Evolutionary conservation across 2,797 vertebrate species (phyloP).

Genomic region (Cirrhinus molitorella): DNA sequence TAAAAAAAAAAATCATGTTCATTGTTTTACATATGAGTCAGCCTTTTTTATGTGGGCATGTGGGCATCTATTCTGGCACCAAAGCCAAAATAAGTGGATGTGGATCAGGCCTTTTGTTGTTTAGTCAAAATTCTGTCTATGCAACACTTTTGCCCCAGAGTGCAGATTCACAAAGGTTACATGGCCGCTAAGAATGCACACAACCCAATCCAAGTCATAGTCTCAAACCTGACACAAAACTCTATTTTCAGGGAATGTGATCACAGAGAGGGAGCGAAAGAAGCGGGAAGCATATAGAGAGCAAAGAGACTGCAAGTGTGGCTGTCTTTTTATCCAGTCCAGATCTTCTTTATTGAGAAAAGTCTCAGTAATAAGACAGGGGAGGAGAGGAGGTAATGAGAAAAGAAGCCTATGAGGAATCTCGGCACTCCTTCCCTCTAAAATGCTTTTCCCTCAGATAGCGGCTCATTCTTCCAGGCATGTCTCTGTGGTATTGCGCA

Average conservation of each 20-base stretch:
- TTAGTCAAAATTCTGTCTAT: constrained; percentile 21
- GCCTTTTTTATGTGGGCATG: no score
- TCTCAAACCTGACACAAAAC: constrained; percentile 19
- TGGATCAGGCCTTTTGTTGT: constrained; percentile 3
- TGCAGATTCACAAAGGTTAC: constrained; percentile 33
- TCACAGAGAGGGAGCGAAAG: constrained; percentile 53
- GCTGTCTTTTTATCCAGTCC: constrained; percentile 76
- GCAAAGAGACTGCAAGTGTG: constrained; percentile 60
- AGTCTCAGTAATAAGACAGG: constrained; percentile 76
- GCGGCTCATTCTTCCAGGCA: constrained; percentile 64
- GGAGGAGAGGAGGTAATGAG: constrained; percentile 66
- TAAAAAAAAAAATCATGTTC: neutral
- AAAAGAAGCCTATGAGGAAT: constrained; percentile 70
- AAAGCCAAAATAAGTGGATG: neutral
- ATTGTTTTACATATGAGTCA: neutral
- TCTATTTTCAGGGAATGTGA: constrained; percentile 43
- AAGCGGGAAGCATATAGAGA: constrained; percentile 61
- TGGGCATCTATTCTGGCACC: neutral
- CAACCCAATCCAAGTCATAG: constrained; percentile 34
- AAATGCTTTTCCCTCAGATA: constrained; percentile 68
- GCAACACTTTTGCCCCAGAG: neutral
- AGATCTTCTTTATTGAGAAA: constrained; percentile 80
- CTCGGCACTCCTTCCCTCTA: constrained; percentile 48
- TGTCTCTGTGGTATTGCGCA: constrained; percentile 71
- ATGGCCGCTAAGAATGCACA: constrained; percentile 22